Evolutionary conservation across 2,797 vertebrate species (phyloP).

Genomic region (Channa striata): DNA sequence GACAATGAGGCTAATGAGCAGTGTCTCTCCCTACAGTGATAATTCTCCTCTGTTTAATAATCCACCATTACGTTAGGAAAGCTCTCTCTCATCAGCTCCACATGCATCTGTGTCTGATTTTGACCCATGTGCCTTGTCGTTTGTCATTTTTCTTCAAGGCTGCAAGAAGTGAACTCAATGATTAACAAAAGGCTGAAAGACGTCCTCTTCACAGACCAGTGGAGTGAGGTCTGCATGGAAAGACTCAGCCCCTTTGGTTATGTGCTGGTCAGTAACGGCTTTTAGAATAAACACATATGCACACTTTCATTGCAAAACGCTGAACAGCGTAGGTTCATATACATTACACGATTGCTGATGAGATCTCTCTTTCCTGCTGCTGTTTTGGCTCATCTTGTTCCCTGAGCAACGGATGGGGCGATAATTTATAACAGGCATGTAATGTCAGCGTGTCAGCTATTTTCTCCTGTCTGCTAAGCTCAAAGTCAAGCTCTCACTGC

Average conservation of each 20-base stretch:
- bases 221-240: slow-evolving; percentile 98
- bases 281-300: slow-evolving; percentile 55
- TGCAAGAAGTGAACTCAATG: slow-evolving; percentile 99
- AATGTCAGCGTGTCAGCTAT: slow-evolving; percentile 61
- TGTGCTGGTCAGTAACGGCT: slow-evolving; percentile 90
- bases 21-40: not conserved
- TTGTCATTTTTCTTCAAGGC: slow-evolving; percentile 81
- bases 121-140: slow-evolving; percentile 53
- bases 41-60: slow-evolving; percentile 18
- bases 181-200: slow-evolving; percentile 98
- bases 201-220: slow-evolving; percentile 97
- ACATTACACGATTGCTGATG: slow-evolving; percentile 14
- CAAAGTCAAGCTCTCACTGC: slow-evolving; percentile 22
- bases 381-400: slow-evolving; percentile 59
- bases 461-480: slow-evolving; percentile 43
- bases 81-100: slow-evolving; percentile 23
- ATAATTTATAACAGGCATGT: slow-evolving; percentile 64
- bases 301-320: slow-evolving; percentile 32
- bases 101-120: slow-evolving; percentile 23
- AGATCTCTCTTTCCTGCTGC: slow-evolving; percentile 45
- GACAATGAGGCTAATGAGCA: slow-evolving; percentile 39
- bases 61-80: slow-evolving; percentile 25
- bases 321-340: slow-evolving; percentile 24
- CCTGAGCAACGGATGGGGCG: slow-evolving; percentile 51
- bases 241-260: slow-evolving; percentile 95